phyloP scores from a whole-genome alignment of 2,888 invertebrate genomes.

The Pogonocherus hispidulus region DNA sequence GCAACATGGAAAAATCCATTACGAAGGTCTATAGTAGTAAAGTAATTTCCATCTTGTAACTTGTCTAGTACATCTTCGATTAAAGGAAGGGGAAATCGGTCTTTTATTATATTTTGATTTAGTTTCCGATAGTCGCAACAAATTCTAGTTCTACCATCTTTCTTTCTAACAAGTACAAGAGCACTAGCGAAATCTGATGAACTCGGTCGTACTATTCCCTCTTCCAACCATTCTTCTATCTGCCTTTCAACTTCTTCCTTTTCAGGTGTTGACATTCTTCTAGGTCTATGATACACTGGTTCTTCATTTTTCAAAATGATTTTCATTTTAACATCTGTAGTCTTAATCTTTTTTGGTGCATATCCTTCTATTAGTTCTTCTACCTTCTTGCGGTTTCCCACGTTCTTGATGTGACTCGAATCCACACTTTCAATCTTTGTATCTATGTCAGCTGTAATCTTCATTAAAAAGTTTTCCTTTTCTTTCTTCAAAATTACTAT shows the following conservation, averaged over 20 bases:
- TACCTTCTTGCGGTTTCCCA: neutral
- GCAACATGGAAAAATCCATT: slow-evolving; percentile 36
- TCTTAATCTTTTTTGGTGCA: slow-evolving; percentile 22
- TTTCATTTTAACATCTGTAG: slow-evolving; percentile 36
- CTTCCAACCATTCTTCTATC: slow-evolving; percentile 43
- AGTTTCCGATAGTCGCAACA: slow-evolving; percentile 50
- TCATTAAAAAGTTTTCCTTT: slow-evolving; percentile 16
- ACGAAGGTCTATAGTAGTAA: slow-evolving; percentile 30
- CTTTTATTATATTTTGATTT: slow-evolving; percentile 45
- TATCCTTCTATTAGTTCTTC: slow-evolving; percentile 26
- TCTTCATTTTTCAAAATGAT: slow-evolving; percentile 37
- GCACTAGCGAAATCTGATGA: slow-evolving; percentile 50
- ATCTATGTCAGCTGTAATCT: neutral
- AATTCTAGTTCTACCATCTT: slow-evolving; percentile 44
- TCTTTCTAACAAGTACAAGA: slow-evolving; percentile 50
- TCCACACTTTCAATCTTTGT: neutral
- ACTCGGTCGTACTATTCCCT: slow-evolving; percentile 48
- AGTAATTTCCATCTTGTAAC: slow-evolving; percentile 34
- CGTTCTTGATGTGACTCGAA: neutral
- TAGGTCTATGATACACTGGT: slow-evolving; percentile 43
- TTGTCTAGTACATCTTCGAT: slow-evolving; percentile 41
- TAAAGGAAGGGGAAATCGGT: slow-evolving; percentile 48
- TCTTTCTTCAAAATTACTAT: neutral
- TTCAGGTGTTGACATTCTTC: slow-evolving; percentile 47
- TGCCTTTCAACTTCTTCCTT: slow-evolving; percentile 42